These are phyloP conservation scores for Epirrhoe tristata DNA, from an alignment of 2,888 invertebrate species.

Conservation along the genomic window DNA sequence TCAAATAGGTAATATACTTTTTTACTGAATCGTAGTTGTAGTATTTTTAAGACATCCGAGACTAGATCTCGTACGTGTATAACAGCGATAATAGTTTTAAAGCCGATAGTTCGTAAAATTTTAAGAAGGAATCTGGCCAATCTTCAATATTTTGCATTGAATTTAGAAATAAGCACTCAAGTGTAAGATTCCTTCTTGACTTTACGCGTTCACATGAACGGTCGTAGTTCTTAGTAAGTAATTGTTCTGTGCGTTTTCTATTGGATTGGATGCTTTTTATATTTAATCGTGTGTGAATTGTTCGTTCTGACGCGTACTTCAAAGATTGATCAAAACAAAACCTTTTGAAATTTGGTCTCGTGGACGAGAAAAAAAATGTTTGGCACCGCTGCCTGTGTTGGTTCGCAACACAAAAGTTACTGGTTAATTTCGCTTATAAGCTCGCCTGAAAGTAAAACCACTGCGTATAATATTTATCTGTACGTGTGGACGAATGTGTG, in stretches of 20 bases:
- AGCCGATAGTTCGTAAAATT: conserved; percentile 62
- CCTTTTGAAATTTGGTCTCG: conserved; percentile 20
- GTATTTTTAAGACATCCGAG: conserved; percentile 80
- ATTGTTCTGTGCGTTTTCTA: conserved; percentile 66
- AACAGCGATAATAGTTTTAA: conserved; percentile 83
- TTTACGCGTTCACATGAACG: conserved; percentile 54
- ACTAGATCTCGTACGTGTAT: conserved; percentile 79
- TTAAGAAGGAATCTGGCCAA: conserved; percentile 63
- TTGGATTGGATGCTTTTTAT: conserved; percentile 68
- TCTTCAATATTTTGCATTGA: conserved; percentile 39
- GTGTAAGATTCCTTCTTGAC: conserved; percentile 64
- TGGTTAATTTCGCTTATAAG: conserved; percentile 23
- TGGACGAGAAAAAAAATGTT: conserved; percentile 32
- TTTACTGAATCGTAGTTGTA: conserved; percentile 81
- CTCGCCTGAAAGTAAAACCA: conserved; percentile 45
- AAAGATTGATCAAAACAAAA: conserved; percentile 4
- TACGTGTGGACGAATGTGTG: conserved; percentile 73
- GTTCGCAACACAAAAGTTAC: conserved; percentile 29
- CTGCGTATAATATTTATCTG: conserved; percentile 54
- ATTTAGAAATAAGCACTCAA: conserved; percentile 45
- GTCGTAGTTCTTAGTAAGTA: conserved; percentile 70
- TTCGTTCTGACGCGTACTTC: conserved; percentile 35
- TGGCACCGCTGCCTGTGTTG: conserved; percentile 12
- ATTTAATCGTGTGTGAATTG: conserved; percentile 48
- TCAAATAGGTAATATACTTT: conserved; percentile 80